phyloP scores from a whole-genome alignment of 2,888 invertebrate genomes.

The Agapostemon virescens region DNA sequence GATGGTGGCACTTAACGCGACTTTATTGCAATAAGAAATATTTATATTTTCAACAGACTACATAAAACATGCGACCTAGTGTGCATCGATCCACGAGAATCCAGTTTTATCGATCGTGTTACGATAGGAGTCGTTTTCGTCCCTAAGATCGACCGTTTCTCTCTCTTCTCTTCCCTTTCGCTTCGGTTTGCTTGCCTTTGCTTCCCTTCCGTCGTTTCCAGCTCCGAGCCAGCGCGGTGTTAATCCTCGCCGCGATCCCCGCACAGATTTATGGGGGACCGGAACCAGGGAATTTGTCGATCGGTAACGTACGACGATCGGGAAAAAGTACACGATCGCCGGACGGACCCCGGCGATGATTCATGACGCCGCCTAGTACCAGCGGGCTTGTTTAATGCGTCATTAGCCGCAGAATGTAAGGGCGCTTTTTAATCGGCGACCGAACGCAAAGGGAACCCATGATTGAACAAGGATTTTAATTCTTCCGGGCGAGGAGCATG shows the following conservation, averaged over 20 bases:
- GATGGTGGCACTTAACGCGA: no score
- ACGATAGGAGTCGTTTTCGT: no score
- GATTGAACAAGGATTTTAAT: conserved; percentile 9
- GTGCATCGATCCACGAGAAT: no score
- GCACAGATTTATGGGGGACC: conserved; percentile 45
- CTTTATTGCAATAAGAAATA: no score
- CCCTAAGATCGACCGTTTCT: not conserved
- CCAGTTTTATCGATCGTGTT: no score
- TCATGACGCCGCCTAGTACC: conserved; percentile 36
- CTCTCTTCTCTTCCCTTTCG: not conserved
- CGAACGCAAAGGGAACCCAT: conserved; percentile 19
- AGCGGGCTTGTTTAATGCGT: conserved; percentile 32
- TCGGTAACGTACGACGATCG: conserved; percentile 52
- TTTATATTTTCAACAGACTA: no score
- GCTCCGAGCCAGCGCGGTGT: conserved; percentile 22
- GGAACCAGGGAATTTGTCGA: conserved; percentile 51
- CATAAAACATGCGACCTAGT: no score
- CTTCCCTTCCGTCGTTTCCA: not conserved
- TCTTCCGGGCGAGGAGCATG: not conserved
- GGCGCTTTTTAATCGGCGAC: conserved; percentile 24
- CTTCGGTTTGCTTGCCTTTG: not conserved
- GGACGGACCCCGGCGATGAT: conserved; percentile 31
- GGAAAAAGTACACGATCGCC: conserved; percentile 27
- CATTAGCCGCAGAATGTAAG: conserved; percentile 35
- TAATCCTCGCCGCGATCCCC: conserved; percentile 38